phyloP scores from a whole-genome alignment of 2,888 invertebrate species.

The Alsophila aescularia region DNA sequence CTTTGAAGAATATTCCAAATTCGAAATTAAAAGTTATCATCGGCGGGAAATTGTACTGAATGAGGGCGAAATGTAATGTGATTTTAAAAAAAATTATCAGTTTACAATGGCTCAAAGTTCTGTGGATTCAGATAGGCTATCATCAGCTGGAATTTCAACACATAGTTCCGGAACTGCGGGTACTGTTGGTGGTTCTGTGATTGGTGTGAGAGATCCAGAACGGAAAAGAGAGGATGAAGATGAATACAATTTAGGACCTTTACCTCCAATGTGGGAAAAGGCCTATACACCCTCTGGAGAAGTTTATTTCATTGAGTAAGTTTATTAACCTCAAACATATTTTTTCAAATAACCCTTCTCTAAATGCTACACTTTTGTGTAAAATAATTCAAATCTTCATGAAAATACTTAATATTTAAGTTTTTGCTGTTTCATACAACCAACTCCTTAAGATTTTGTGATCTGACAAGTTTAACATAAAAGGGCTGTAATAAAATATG shows the following conservation, averaged over 20 bases:
- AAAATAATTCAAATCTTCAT: no score
- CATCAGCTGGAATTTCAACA: slow-evolving; percentile 79
- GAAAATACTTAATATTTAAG: no score
- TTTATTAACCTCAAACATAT: slow-evolving; percentile 41
- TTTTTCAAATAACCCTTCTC: background rate
- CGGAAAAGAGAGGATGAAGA: slow-evolving; percentile 85
- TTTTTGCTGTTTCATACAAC: no score
- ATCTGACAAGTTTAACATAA: no score
- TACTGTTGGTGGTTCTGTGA: slow-evolving; percentile 76
- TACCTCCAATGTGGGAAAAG: slow-evolving; percentile 99
- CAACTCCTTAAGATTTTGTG: no score
- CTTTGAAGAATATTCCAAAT: slow-evolving; percentile 35
- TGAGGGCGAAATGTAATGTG: slow-evolving; percentile 33
- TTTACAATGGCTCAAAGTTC: slow-evolving; percentile 73
- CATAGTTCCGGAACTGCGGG: slow-evolving; percentile 80
- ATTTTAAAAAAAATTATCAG: slow-evolving; percentile 21
- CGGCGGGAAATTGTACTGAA: slow-evolving; percentile 39
- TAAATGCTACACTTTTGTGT: no score
- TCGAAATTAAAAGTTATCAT: slow-evolving; percentile 30
- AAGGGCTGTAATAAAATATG: no score
- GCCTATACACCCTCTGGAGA: slow-evolving; percentile 98
- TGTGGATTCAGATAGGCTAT: slow-evolving; percentile 78
- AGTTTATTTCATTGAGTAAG: slow-evolving; percentile 98
- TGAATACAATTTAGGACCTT: slow-evolving; percentile 93
- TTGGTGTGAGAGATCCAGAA: slow-evolving; percentile 73